These are phyloP conservation scores for Oegoconia quadripuncta DNA, from an alignment of 2,888 invertebrate species.

Conservation along the genomic window DNA sequence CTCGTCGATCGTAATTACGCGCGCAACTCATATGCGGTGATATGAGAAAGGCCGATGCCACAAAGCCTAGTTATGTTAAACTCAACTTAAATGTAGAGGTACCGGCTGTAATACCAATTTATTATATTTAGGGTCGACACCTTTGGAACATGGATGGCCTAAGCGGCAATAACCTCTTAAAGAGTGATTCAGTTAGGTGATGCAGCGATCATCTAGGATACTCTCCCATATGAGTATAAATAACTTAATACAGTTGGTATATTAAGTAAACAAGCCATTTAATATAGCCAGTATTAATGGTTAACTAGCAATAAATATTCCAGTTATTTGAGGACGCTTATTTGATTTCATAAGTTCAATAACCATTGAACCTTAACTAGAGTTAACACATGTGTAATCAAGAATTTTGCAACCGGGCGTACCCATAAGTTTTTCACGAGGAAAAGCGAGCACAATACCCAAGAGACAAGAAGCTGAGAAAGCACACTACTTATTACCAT, in stretches of 20 bases:
- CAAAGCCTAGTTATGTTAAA: slow-evolving; percentile 19
- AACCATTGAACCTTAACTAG: slow-evolving; percentile 12
- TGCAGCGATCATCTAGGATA: neutral
- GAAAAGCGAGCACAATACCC: slow-evolving; percentile 65
- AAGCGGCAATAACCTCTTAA: too few relatives aligned
- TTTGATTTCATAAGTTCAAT: slow-evolving; percentile 13
- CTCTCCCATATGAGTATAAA: neutral
- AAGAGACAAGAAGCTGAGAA: slow-evolving; percentile 58
- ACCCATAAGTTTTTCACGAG: slow-evolving; percentile 65
- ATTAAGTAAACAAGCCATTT: neutral
- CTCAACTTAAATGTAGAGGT: slow-evolving; percentile 11
- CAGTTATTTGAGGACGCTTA: too few relatives aligned
- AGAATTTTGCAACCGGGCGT: slow-evolving; percentile 26
- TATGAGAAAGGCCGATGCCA: slow-evolving; percentile 37
- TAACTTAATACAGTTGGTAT: neutral
- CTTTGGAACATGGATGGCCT: too few relatives aligned
- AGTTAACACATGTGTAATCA: slow-evolving; percentile 16
- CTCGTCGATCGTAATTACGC: slow-evolving; percentile 71
- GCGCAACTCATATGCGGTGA: slow-evolving; percentile 53
- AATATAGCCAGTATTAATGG: too few relatives aligned
- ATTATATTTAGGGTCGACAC: too few relatives aligned
- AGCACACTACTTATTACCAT: slow-evolving; percentile 46
- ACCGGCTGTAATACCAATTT: too few relatives aligned
- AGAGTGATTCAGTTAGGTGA: too few relatives aligned
- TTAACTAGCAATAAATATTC: too few relatives aligned